Evolutionary conservation across 2,888 invertebrate genomes (phyloP), one percentile per base, ranked within the genome.

Genomic region (Chloromyia formosa): DNA sequence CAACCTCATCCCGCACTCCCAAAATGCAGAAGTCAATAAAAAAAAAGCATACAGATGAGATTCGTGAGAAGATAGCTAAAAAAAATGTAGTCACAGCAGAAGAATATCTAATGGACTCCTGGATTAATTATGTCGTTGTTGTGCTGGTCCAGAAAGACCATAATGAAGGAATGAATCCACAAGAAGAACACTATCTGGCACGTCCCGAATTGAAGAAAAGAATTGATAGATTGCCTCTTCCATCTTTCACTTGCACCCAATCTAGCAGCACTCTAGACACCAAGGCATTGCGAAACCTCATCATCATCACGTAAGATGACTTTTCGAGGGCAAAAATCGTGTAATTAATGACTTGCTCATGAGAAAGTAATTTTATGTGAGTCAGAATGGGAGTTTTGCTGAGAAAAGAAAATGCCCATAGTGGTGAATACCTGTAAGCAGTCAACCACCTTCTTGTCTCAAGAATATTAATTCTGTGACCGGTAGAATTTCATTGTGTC

Each of bases 91-190:
- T 56, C 71, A 58, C 71, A 71, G 42, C 58, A 56, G 16, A 71
- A 71, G 71, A 71, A 71, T 71, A 71, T 58, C 40, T 71, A 71
- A 71, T 71, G 40, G 58, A 20, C 58, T 20, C 58, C 18, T n/a
- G 71, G 71, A 71, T 71, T 71, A 71, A 71, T 71, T 71, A 71
- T 71, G 71, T 71, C 71, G 40, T 71, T 71, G 71, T 71, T 71
- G 71, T 58, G 71, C 71, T 71, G 58, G 71, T 71, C 58, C 20
- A 40, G 71, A 20, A 14, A 7, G 49, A 49, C 20, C 45, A 66
- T 20, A 45, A n/a, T 42, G 23, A 20, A 49, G 35, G 16, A 62
- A 16, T n/a, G 23, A 22, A 14, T 49, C 14, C 9, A n/a, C n/a
- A 5, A 45, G 18, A 12, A 45, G 14, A 16, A n/a, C 49, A 45